A percentile compares a stretch with the other conserved stretches of the same genome.
phyloP scores from a whole-genome alignment of 2,888 invertebrate genomes.

The Rhagophthalmus giganteus region DNA sequence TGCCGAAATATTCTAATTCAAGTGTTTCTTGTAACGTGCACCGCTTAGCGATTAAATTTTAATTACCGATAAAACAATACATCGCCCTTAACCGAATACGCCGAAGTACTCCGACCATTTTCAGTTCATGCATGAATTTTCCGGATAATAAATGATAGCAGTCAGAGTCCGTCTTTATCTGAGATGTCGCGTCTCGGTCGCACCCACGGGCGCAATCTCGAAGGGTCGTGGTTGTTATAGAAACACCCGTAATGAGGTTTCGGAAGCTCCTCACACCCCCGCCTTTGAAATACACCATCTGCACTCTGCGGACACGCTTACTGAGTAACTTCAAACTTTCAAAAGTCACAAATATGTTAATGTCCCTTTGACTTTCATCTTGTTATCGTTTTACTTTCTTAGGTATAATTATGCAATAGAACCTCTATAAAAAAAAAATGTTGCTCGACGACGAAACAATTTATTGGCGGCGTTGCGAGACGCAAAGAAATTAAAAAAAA shows the following conservation, averaged over 20 bases:
- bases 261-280: slow-evolving; percentile 36
- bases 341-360: slow-evolving; percentile 38
- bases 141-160: slow-evolving; percentile 45
- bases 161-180: slow-evolving; percentile 38
- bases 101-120: slow-evolving; percentile 36
- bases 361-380: slow-evolving; percentile 30
- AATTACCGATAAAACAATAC: slow-evolving; percentile 30
- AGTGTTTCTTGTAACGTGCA: slow-evolving; percentile 22
- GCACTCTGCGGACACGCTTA: slow-evolving; percentile 36
- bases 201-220: slow-evolving; percentile 40
- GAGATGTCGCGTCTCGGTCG: slow-evolving; percentile 32
- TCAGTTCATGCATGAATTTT: slow-evolving; percentile 45
- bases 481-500: slow-evolving; percentile 17
- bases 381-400: slow-evolving; percentile 4
- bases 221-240: slow-evolving; percentile 48
- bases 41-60: slow-evolving; percentile 27
- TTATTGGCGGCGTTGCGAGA: too few species aligned
- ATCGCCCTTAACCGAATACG: slow-evolving; percentile 12
- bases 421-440: too few species aligned
- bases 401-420: too few species aligned
- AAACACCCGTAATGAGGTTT: slow-evolving; percentile 48
- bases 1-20: slow-evolving; percentile 22
- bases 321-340: slow-evolving; percentile 33
- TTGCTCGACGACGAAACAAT: too few species aligned
- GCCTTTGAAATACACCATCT: slow-evolving; percentile 38